These are phyloP conservation scores for Tetramorium parvispinum DNA, from an alignment of 1,140 invertebrate genomes.

Conservation along the genomic window DNA sequence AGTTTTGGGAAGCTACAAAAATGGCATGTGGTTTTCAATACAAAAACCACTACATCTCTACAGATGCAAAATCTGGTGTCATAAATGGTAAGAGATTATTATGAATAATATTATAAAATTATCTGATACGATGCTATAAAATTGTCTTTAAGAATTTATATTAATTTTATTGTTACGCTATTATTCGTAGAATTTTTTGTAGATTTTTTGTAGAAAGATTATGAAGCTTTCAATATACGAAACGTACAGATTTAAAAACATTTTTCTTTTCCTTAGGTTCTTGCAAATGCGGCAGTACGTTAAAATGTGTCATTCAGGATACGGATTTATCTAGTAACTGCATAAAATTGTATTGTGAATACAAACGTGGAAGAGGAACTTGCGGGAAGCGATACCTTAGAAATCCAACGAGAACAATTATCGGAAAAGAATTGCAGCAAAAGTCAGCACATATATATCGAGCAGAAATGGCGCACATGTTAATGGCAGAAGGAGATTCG, in stretches of 20 bases:
- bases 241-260: too few relatives aligned
- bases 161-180: too few relatives aligned
- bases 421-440: not conserved
- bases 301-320: not conserved
- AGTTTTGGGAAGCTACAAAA: too few relatives aligned
- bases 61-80: too few relatives aligned
- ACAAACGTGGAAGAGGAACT: not conserved
- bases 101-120: too few relatives aligned
- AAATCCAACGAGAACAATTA: not conserved
- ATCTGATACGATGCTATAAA: too few relatives aligned
- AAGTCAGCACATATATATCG: not conserved
- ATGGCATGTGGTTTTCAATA: too few relatives aligned
- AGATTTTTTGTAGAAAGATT: too few relatives aligned
- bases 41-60: too few relatives aligned
- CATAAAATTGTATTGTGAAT: not conserved
- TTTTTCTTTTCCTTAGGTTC: not conserved
- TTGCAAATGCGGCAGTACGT: not conserved
- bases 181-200: too few relatives aligned
- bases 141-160: too few relatives aligned
- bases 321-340: not conserved
- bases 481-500: constrained; percentile 3
- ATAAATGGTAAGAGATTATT: not conserved
- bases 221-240: too few relatives aligned
- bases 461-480: not conserved
- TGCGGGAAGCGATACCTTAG: not conserved